A percentile compares a stretch with the other conserved stretches of the same genome.
Conservation (phyloP, 1,140 invertebrate species). For the Phymastichus coffea region DNA sequence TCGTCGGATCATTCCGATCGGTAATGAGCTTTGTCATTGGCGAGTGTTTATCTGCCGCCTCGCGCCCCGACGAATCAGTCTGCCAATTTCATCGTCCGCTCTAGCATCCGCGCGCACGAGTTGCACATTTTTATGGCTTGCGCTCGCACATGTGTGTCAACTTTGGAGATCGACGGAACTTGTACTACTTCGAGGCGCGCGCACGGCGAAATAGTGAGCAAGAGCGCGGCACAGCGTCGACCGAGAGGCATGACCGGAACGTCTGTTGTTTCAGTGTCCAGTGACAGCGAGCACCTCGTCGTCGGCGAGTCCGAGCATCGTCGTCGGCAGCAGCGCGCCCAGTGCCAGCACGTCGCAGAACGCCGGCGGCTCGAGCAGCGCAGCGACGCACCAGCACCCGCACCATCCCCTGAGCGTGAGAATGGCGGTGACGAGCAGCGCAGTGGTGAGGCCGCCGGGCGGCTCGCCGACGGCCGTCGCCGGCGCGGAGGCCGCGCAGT, state of each 20-base stretch:
- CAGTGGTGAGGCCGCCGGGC: constrained; percentile 49
- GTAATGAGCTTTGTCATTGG: too few relatives aligned
- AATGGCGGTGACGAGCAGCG: constrained; percentile 55
- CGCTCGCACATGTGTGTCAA: too few relatives aligned
- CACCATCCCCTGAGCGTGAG: constrained; percentile 47
- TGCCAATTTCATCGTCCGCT: too few relatives aligned
- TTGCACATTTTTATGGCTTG: too few relatives aligned
- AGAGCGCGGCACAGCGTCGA: too few relatives aligned
- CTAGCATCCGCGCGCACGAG: too few relatives aligned
- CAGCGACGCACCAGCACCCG: constrained; percentile 44
- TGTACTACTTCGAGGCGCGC: too few relatives aligned
- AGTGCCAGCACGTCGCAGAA: constrained; percentile 34
- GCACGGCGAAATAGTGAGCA: neutral
- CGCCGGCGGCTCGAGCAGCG: constrained; percentile 58
- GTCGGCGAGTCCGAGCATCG: constrained; percentile 50
- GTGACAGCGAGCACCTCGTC: constrained; percentile 52
- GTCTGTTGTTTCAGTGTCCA: constrained; percentile 53
- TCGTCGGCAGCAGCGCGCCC: constrained; percentile 40
- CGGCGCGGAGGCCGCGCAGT: constrained; percentile 18
- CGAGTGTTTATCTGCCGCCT: too few relatives aligned
- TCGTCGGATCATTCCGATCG: too few relatives aligned
- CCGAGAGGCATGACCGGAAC: too few relatives aligned
- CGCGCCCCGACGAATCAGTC: too few relatives aligned
- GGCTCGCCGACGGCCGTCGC: constrained; percentile 47
- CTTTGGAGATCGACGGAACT: too few relatives aligned